Percentiles rank a stretch among this genome's conserved stretches.
Conservation (phyloP, 2,888 invertebrate genomes). For the Caenorhabditis sp. region DNA sequence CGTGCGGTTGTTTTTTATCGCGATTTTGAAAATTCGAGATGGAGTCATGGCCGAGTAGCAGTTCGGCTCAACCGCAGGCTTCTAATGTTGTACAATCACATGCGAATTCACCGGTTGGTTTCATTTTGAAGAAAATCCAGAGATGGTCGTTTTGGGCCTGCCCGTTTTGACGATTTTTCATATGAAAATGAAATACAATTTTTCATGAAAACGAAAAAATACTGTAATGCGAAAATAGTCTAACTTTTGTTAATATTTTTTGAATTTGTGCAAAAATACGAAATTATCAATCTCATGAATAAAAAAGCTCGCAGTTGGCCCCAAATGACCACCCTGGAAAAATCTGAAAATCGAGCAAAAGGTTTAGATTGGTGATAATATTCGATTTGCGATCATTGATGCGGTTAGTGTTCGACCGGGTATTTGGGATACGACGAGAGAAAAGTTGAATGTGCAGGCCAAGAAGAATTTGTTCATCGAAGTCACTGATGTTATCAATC, state of each 20-base stretch:
- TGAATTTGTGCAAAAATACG: no score
- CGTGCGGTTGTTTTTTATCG: slow-evolving; percentile 34
- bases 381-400: slow-evolving; percentile 41
- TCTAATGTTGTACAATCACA: background rate
- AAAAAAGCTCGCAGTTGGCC: no score
- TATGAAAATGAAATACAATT: no score
- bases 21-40: background rate
- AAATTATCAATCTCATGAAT: no score
- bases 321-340: background rate
- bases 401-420: slow-evolving; percentile 30
- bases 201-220: no score
- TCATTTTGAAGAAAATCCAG: no score
- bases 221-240: no score
- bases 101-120: background rate
- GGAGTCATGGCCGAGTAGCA: background rate
- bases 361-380: slow-evolving; percentile 31
- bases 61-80: background rate
- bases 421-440: slow-evolving; percentile 40
- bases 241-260: background rate
- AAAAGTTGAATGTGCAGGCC: slow-evolving; percentile 21
- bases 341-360: background rate
- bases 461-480: slow-evolving; percentile 37
- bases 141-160: no score
- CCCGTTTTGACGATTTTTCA: no score
- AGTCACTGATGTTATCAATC: slow-evolving; percentile 34